phyloP scores from a whole-genome alignment of 2,797 vertebrate species.

The Darevskia mixta region DNA sequence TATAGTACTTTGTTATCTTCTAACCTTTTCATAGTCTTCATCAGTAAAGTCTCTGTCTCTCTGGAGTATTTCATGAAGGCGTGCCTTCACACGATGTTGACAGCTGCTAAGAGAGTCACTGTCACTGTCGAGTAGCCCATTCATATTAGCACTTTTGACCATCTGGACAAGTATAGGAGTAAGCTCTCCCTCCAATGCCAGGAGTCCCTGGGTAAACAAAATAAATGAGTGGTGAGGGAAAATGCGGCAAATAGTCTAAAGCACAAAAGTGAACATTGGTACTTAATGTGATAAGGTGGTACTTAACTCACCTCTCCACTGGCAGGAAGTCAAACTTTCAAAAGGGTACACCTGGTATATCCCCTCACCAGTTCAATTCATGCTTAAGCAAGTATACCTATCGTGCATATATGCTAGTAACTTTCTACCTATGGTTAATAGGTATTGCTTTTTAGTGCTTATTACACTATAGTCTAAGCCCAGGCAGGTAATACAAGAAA shows the following conservation, averaged over 20 bases:
- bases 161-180: constrained; percentile 92
- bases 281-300: neutral
- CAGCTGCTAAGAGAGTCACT: constrained; percentile 90
- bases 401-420: neutral
- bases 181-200: constrained; percentile 90
- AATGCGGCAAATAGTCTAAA: neutral
- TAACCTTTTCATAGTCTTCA: constrained; percentile 90
- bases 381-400: too few species aligned
- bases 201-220: constrained; percentile 81
- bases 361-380: too few species aligned
- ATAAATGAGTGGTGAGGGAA: constrained; percentile 40
- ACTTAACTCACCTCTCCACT: too few species aligned
- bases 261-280: neutral
- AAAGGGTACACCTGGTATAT: too few species aligned
- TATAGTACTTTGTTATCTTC: constrained; percentile 13
- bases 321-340: too few species aligned
- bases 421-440: neutral
- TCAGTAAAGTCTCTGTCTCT: constrained; percentile 87
- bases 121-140: constrained; percentile 89
- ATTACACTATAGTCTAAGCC: too few species aligned
- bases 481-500: neutral
- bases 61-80: constrained; percentile 90
- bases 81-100: constrained; percentile 89
- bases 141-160: constrained; percentile 94
- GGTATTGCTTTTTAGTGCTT: neutral